Conservation (phyloP, 2,797 vertebrate species). For the Numenius phaeopus region DNA sequence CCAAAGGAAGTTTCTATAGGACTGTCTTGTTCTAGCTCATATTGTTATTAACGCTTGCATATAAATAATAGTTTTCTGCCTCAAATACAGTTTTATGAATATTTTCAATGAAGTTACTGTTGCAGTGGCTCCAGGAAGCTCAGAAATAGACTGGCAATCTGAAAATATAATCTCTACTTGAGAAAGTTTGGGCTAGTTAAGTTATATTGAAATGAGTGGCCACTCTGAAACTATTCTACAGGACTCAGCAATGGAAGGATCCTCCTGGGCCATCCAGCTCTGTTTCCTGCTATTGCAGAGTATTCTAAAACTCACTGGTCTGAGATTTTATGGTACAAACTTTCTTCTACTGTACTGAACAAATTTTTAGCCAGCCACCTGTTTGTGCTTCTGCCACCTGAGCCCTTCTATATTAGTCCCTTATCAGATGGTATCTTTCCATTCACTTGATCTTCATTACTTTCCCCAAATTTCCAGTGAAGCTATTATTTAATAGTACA, state of each 20-base stretch:
- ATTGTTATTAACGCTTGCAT: not conserved
- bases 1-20: not conserved
- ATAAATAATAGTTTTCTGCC: not conserved
- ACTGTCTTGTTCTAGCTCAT: not conserved
- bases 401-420: not conserved
- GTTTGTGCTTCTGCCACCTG: not conserved
- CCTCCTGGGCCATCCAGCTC: not conserved
- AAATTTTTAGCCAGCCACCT: not conserved
- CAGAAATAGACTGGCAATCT: not conserved
- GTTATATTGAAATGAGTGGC: accelerated
- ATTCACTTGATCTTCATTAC: not conserved
- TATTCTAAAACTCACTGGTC: not conserved
- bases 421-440: not conserved
- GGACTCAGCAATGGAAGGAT: not conserved
- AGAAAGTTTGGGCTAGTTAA: not conserved
- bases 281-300: not conserved
- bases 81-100: not conserved
- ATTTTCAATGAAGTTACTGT: not conserved
- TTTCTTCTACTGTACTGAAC: not conserved
- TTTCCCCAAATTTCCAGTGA: not conserved
- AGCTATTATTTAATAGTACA: not conserved
- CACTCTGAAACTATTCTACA: not conserved
- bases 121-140: not conserved
- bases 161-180: not conserved
- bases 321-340: not conserved